These are phyloP conservation scores for Drepana falcataria DNA, from an alignment of 2,888 invertebrate genomes.

Conservation along the genomic window DNA sequence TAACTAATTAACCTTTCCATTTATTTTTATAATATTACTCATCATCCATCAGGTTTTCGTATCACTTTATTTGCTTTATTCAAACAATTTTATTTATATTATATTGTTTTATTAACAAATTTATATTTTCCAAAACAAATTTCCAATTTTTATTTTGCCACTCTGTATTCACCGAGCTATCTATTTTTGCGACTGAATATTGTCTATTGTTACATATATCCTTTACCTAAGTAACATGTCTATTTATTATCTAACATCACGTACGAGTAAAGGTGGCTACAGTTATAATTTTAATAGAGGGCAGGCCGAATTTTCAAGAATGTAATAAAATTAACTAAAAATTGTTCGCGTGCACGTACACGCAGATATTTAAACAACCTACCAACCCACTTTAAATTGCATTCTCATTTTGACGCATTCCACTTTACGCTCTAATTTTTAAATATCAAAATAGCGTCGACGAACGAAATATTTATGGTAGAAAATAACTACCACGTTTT, in stretches of 20 bases:
- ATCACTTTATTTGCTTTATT: too few species aligned
- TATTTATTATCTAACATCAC: not conserved
- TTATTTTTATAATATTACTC: too few species aligned
- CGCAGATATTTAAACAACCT: conserved; percentile 15
- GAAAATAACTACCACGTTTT: not conserved
- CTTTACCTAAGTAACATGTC: too few species aligned
- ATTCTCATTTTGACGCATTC: conserved; percentile 32
- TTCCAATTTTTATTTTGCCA: too few species aligned
- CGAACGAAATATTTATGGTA: not conserved
- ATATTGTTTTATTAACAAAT: too few species aligned
- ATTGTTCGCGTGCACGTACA: conserved; percentile 23
- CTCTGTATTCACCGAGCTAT: too few species aligned
- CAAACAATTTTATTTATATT: too few species aligned
- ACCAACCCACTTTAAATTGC: conserved; percentile 27
- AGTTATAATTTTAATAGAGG: not conserved
- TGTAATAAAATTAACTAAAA: conserved; percentile 7
- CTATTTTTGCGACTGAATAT: too few species aligned
- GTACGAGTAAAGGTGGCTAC: not conserved
- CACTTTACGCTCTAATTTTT: conserved; percentile 19
- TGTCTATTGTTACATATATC: too few species aligned
- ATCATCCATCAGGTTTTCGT: too few species aligned
- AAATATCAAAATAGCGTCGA: not conserved
- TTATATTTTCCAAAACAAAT: too few species aligned
- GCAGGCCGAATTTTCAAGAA: not conserved
- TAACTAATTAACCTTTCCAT: too few species aligned